Evolutionary conservation across 2,797 vertebrate species (phyloP).

Genomic region (Anas bahamensis): DNA sequence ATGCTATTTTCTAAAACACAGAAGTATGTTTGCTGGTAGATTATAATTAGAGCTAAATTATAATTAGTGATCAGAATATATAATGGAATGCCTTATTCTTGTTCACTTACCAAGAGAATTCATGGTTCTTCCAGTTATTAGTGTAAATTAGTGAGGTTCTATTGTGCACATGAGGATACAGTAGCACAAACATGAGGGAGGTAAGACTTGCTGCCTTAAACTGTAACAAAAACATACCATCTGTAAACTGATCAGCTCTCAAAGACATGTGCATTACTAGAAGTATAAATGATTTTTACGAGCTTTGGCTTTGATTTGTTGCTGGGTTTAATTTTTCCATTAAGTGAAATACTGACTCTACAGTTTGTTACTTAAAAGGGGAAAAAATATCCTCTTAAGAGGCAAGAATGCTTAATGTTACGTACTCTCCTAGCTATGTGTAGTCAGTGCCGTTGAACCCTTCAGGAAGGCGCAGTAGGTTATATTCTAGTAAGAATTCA

Average conservation of each 20-base stretch:
- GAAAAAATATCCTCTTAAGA: not conserved
- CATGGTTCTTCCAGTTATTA: conserved; percentile 57
- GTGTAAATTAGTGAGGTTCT: conserved; percentile 69
- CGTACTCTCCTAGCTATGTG: not conserved
- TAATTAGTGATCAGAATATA: conserved; percentile 57
- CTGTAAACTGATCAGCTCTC: not conserved
- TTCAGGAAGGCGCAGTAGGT: not conserved
- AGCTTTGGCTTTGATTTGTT: conserved; percentile 48
- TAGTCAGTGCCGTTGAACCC: conserved; percentile 25
- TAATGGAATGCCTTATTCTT: conserved; percentile 70
- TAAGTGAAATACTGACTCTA: conserved; percentile 46
- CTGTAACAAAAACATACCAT: not conserved
- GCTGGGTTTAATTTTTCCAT: conserved; percentile 21
- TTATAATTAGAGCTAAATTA: conserved; percentile 59
- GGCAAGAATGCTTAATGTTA: conserved; percentile 22
- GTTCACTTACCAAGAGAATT: conserved; percentile 38
- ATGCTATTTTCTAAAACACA: conserved; percentile 62
- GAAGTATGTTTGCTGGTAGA: conserved; percentile 68
- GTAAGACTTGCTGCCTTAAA: conserved; percentile 68
- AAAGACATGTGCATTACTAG: not conserved
- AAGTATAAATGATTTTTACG: not conserved
- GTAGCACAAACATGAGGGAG: conserved; percentile 57
- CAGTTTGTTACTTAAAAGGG: conserved; percentile 23
- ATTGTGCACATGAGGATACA: conserved; percentile 38
- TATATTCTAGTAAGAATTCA: not conserved